Evolutionary conservation across 1,140 invertebrate species (phyloP), one percentile per base, ranked within the genome.

Genomic region (Globodera rostochiensis): DNA sequence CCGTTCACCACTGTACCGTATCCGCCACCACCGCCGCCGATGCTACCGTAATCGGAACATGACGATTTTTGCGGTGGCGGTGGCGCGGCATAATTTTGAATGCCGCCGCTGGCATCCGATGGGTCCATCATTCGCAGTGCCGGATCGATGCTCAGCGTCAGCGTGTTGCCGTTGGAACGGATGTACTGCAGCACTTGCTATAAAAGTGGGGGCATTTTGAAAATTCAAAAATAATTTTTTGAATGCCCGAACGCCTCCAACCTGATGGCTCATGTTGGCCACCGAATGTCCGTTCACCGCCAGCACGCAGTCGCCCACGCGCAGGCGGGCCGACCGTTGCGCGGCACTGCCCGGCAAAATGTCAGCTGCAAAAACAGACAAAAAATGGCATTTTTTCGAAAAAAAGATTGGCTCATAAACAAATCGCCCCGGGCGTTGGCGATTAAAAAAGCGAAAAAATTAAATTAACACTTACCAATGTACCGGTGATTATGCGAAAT

Each of bases 271-370:
- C 90, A 98, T 93, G 87, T 94, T 94, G 36, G 94, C 94, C 76
- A 98, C 97, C 82, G 96, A 94, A 74, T 94, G 93, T 71, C 95
- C 94, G 92, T 99, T 99, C 1, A 99, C 96, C 7, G 96, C 95
- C 67, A 98, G 92, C 83, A 99, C 98, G 82, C 95, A 94, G 91
- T 99, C 97, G 0, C 96, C 96, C 9, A 98, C 94, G 87, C 94
- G 94, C 0, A 99, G 91, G 71, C 93, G 93, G 0, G 94, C 94
- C 91, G 96, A 97, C 77, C 95, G 92, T 87, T 97, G 95, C 0
- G 97, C 96, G 8, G 97, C 97, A 89, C 95, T 98, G 83, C 94
- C 94, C 83, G 97, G 94, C 81, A 98, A 95, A 80, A 98, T 94
- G 89, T 95, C 93, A 80, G 95, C 95, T 95, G 90, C 4, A 86